Evolutionary conservation across 2,888 invertebrate genomes (phyloP), one percentile per base, ranked within the genome.

Genomic region (Smittia sp.): DNA sequence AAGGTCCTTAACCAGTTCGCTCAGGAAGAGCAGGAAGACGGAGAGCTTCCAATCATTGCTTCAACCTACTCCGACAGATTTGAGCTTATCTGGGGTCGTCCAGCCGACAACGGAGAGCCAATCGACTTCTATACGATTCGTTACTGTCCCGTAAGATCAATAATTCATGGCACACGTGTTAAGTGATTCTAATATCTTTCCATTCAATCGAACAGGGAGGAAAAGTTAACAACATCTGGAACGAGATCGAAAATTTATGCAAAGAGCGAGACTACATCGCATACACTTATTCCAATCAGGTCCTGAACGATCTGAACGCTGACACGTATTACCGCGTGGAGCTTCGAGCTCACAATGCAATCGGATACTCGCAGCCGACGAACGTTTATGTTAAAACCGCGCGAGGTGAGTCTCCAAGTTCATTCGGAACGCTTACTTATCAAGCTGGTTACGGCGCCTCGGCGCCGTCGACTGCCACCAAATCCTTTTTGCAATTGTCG

Each of bases 61-160:
- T 90, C 89, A 52, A 85, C 85, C 54, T 93, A 88, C 80, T 89
- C 89, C 25, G 90, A 92, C 82, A 89, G 89, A 79, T 94, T 89
- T 79, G 92, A 93, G 79, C 81, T 95, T 20, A 86, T 89, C 79
- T 96, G 95, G 95, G 88, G 88, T 78, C 88, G 91, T 69, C 94
- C 95, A 0, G 89, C 90, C 69, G 92, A 95, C 79, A 96, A 96
- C 82, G 96, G 96, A 7, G 93, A 93, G 82, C 91, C 90, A 25
- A 94, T 96, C 79, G 90, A 92, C 79, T 85, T 85, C 81, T 96
- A 94, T 82, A 86, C 89, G 80, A 86, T 96, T 76, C 88, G 86
- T 80, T 92, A 89, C 81, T 94, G 93, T 81, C 88, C 89, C 79
- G 92, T 93, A 85, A 88, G 63, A 6, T 32, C 32, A 32, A 24